Evolutionary conservation across 1,140 invertebrate species (phyloP).

Genomic region (Vanessa tameamea): DNA sequence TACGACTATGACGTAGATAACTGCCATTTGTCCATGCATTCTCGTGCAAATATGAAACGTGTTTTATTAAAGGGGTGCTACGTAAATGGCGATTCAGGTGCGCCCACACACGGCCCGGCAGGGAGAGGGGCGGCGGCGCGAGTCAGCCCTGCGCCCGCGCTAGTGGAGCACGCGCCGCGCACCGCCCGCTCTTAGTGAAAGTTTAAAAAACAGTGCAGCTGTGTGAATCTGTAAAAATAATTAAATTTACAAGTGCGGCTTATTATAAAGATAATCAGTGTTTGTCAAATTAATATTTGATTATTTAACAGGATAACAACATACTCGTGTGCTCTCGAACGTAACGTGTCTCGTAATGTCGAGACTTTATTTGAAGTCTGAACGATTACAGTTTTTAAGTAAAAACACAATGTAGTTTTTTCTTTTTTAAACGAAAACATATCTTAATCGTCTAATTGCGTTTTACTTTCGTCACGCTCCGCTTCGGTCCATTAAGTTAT

Average conservation of each 20-base stretch:
- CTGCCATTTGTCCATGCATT: constrained; percentile 35
- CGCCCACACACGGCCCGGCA: constrained; percentile 54
- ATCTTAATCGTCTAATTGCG: constrained; percentile 44
- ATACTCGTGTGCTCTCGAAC: background rate
- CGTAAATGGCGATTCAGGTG: constrained; percentile 69
- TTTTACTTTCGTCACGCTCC: constrained; percentile 50
- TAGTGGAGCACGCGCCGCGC: constrained; percentile 50
- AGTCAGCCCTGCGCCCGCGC: constrained; percentile 71
- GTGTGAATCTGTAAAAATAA: constrained; percentile 7
- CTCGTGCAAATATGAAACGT: constrained; percentile 29
- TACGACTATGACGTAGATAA: constrained; percentile 27
- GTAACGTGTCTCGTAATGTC: background rate
- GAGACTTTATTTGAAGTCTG: background rate
- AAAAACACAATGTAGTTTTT: constrained; percentile 2
- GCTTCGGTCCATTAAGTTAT: constrained; percentile 51
- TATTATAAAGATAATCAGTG: constrained; percentile 43
- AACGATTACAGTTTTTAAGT: background rate
- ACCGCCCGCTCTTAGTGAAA: constrained; percentile 54
- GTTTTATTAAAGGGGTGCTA: constrained; percentile 51
- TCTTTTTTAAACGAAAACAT: background rate
- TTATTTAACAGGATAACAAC: background rate
- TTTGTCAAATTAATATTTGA: constrained; percentile 14
- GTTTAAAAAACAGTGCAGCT: constrained; percentile 39
- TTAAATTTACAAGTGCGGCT: constrained; percentile 34
- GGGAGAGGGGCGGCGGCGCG: constrained; percentile 58